Conservation (phyloP, 2,113 vertebrate genomes). For the Hoplias malabaricus region DNA sequence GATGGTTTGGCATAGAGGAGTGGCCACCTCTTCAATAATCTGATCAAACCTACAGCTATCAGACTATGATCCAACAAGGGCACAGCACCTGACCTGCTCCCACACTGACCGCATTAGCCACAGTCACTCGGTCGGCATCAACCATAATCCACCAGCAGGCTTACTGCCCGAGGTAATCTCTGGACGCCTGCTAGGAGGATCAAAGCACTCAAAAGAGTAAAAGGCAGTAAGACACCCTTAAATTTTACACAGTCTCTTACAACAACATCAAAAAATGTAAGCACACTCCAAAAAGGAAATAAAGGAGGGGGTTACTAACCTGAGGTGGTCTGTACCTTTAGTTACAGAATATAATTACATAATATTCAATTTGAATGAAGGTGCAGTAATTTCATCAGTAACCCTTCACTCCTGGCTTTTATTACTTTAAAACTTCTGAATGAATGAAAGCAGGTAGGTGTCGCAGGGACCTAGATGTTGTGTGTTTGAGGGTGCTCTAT, state of each 20-base stretch:
- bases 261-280: too few relatives aligned
- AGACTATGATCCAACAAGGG: neutral
- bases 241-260: neutral
- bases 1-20: neutral
- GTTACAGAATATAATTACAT: too few relatives aligned
- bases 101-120: conserved; percentile 1
- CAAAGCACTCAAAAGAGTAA: neutral
- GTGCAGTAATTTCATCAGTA: too few relatives aligned
- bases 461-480: too few relatives aligned
- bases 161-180: neutral
- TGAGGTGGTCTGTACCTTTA: too few relatives aligned
- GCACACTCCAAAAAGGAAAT: too few relatives aligned
- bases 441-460: too few relatives aligned
- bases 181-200: neutral
- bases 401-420: too few relatives aligned
- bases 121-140: conserved; percentile 13
- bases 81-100: neutral
- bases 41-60: neutral
- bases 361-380: too few relatives aligned
- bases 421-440: too few relatives aligned
- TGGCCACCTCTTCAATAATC: neutral
- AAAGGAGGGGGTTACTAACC: too few relatives aligned
- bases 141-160: conserved; percentile 11
- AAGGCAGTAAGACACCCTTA: neutral
- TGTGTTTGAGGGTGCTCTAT: too few relatives aligned